Conservation (phyloP, 1,140 invertebrate genomes). For the Arctopsyche grandis region DNA sequence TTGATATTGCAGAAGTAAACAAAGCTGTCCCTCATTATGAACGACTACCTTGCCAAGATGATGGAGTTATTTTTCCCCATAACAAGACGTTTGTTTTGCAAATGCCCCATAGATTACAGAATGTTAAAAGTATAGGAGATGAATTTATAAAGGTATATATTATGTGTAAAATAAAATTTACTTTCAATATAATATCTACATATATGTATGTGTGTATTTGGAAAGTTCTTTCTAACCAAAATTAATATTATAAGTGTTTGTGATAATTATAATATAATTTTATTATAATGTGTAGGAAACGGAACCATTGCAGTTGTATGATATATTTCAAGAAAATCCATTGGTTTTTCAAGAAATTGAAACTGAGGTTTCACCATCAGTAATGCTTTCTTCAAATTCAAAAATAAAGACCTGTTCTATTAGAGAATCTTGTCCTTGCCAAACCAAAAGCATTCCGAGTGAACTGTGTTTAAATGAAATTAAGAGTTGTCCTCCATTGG, state of each 20-base stretch:
- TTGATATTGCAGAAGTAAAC: background rate
- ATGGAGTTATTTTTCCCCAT: background rate
- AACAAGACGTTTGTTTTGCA: background rate
- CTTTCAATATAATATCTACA: background rate
- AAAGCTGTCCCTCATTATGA: constrained; percentile 32
- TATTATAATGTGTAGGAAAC: too few species aligned
- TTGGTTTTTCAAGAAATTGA: background rate
- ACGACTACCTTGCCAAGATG: constrained; percentile 21
- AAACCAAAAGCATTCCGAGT: background rate
- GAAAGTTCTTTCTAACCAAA: too few species aligned
- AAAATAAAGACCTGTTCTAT: background rate
- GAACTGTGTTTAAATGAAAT: constrained; percentile 6
- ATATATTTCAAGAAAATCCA: background rate
- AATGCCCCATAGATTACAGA: background rate
- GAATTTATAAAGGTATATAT: background rate
- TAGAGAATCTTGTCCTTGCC: background rate
- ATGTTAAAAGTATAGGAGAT: constrained; percentile 17
- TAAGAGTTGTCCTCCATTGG: background rate
- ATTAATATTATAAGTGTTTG: too few species aligned
- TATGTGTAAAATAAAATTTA: background rate
- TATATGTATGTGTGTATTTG: too few species aligned
- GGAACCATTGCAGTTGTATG: background rate
- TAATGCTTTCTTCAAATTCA: background rate
- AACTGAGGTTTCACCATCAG: background rate
- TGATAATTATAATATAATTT: too few species aligned